These are phyloP conservation scores for Drosophila pseudoananassae DNA, from an alignment of 1,140 invertebrate species.

Conservation along the genomic window DNA sequence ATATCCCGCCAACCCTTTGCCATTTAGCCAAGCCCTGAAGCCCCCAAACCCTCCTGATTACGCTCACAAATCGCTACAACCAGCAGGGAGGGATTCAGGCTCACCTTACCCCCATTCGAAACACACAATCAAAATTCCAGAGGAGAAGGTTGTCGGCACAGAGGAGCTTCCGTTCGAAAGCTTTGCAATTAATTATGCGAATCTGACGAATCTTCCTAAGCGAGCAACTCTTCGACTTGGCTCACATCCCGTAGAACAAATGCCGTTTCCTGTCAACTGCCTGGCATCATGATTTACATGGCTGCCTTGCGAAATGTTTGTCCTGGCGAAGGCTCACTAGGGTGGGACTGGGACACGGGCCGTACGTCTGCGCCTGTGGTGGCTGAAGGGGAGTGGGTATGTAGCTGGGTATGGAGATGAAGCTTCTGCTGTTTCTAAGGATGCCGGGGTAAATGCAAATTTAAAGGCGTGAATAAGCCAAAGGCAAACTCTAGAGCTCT, in stretches of 20 bases:
- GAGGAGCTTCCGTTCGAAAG: conserved; percentile 50
- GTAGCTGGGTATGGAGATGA: background rate
- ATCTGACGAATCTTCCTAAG: conserved; percentile 81
- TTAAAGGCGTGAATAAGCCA: conserved; percentile 81
- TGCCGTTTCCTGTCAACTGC: conserved; percentile 72
- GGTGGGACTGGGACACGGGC: conserved; percentile 15
- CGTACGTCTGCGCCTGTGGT: conserved; percentile 37
- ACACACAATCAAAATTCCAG: conserved; percentile 80
- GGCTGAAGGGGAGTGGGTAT: conserved; percentile 1
- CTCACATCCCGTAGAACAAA: conserved; percentile 34
- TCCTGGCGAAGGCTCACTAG: conserved; percentile 4
- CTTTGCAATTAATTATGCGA: conserved; percentile 83
- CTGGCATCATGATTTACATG: conserved; percentile 79
- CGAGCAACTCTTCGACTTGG: conserved; percentile 74
- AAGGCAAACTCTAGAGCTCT: conserved; percentile 62
- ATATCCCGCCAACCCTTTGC: background rate
- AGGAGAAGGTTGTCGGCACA: conserved; percentile 66
- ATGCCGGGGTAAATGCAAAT: conserved; percentile 70
- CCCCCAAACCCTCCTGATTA: conserved; percentile 54
- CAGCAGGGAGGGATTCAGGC: background rate
- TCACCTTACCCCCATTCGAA: conserved; percentile 20
- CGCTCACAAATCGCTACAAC: conserved; percentile 80
- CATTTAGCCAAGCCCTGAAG: background rate
- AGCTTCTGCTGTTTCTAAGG: background rate
- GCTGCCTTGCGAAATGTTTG: conserved; percentile 51